Conservation (phyloP, 2,113 vertebrate species). For the Alosa alosa region DNA sequence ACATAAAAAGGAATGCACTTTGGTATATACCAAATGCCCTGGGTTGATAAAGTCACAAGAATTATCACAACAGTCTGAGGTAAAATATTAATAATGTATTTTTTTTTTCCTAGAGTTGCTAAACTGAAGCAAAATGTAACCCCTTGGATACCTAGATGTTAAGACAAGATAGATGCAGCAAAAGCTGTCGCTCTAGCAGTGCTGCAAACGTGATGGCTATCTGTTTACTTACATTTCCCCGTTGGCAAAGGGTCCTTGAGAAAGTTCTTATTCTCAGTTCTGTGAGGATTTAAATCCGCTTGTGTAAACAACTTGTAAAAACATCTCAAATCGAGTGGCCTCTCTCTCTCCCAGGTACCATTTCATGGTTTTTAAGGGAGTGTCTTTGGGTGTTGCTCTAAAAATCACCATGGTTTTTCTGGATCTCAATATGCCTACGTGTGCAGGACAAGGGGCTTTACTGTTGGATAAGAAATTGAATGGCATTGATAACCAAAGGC, state of each 20-base stretch:
- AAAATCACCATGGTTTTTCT: conserved; percentile 29
- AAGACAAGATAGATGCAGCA: conserved; percentile 63
- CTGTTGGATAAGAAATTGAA: conserved; percentile 56
- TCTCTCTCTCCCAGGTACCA: conserved; percentile 21
- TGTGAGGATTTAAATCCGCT: conserved; percentile 18
- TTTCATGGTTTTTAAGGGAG: conserved; percentile 24
- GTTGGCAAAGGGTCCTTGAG: conserved; percentile 41
- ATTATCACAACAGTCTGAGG: conserved; percentile 75
- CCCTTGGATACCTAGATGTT: conserved; percentile 70
- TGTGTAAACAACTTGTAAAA: conserved; percentile 40
- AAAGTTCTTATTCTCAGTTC: conserved; percentile 23
- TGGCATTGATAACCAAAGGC: conserved; percentile 86
- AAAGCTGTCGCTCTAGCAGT: conserved; percentile 70
- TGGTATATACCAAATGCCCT: conserved; percentile 99
- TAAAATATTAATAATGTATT: conserved; percentile 65
- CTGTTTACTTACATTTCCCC: conserved; percentile 47
- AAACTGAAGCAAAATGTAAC: conserved; percentile 67
- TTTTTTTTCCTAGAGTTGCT: conserved; percentile 69
- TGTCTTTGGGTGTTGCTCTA: conserved; percentile 49
- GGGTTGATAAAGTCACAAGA: conserved; percentile 78
- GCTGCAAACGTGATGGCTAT: conserved; percentile 40
- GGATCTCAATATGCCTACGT: conserved; percentile 59
- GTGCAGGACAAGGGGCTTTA: conserved; percentile 66
- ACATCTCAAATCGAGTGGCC: conserved; percentile 29
- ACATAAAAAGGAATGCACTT: conserved; percentile 98